These are phyloP conservation scores for Dromaius novaehollandiae DNA, from an alignment of 2,113 vertebrate genomes.

Conservation along the genomic window DNA sequence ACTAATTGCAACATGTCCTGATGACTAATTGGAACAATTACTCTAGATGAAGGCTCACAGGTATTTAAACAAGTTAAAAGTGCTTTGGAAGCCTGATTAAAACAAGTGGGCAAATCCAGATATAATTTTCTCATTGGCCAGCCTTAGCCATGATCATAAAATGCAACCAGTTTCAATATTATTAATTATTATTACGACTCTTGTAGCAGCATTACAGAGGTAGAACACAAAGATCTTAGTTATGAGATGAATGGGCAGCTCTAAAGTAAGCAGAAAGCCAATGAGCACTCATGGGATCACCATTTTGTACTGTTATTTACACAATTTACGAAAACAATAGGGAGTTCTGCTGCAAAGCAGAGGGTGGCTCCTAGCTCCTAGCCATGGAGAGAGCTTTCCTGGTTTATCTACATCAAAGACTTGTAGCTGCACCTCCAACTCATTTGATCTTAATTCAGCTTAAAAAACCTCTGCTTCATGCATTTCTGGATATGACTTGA, in stretches of 20 bases:
- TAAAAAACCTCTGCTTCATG: not conserved
- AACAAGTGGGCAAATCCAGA: constrained; percentile 19
- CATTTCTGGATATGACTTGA: not conserved
- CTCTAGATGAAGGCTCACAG: not conserved
- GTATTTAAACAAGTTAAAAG: constrained; percentile 29
- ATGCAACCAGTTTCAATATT: not conserved
- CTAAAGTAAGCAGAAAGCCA: not conserved
- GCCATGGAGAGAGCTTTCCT: not conserved
- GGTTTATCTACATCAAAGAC: constrained; percentile 34
- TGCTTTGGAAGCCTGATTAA: not conserved
- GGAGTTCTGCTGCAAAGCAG: constrained; percentile 28
- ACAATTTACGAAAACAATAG: not conserved
- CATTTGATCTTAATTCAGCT: constrained; percentile 61
- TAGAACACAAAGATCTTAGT: not conserved
- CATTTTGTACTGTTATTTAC: constrained; percentile 18
- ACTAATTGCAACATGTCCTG: not conserved
- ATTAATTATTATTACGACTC: constrained; percentile 1
- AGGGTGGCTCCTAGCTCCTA: not conserved
- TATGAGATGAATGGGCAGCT: not conserved
- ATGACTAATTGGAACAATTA: not conserved
- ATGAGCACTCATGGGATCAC: not conserved
- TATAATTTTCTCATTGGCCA: not conserved
- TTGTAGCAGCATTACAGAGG: not conserved
- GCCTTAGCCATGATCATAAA: not conserved
- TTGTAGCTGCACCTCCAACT: not conserved